A percentile compares a stretch with the other conserved stretches of the same genome.
Evolutionary conservation across 1,140 invertebrate genomes (phyloP).

Genomic region (Watersipora subatra): DNA sequence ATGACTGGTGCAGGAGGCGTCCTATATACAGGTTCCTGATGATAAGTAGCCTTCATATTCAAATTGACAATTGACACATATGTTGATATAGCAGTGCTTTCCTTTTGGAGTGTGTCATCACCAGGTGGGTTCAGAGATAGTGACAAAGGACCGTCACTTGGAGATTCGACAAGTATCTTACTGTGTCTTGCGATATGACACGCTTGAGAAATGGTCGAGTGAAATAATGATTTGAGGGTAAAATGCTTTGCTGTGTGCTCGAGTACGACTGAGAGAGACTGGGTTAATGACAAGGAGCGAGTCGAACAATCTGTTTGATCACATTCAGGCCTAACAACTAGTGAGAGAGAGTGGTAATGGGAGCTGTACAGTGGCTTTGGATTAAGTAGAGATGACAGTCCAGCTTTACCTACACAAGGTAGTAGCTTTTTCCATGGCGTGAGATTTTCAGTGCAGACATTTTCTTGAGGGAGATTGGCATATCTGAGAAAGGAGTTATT

Average conservation of each 20-base stretch:
- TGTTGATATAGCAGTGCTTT: neutral
- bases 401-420: conserved; percentile 54
- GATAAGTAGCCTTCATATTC: neutral
- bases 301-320: conserved; percentile 50
- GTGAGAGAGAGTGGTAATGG: conserved; percentile 76
- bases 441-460: conserved; percentile 94
- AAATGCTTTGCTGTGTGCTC: conserved; percentile 46
- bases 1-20: neutral
- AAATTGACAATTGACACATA: neutral
- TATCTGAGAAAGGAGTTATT: conserved; percentile 50
- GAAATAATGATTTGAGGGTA: neutral
- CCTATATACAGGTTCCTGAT: neutral
- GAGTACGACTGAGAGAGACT: conserved; percentile 72
- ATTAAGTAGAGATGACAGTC: conserved; percentile 2
- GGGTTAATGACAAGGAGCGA: conserved; percentile 59
- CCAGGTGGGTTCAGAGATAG: neutral
- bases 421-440: conserved; percentile 94
- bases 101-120: neutral
- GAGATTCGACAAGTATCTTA: neutral
- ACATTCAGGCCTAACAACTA: conserved; percentile 71
- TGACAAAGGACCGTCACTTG: neutral
- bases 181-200: neutral
- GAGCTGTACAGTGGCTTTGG: conserved; percentile 80
- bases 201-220: neutral
- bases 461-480: conserved; percentile 77